Conservation (phyloP, 1,140 invertebrate genomes). For the Tenebrio molitor region DNA sequence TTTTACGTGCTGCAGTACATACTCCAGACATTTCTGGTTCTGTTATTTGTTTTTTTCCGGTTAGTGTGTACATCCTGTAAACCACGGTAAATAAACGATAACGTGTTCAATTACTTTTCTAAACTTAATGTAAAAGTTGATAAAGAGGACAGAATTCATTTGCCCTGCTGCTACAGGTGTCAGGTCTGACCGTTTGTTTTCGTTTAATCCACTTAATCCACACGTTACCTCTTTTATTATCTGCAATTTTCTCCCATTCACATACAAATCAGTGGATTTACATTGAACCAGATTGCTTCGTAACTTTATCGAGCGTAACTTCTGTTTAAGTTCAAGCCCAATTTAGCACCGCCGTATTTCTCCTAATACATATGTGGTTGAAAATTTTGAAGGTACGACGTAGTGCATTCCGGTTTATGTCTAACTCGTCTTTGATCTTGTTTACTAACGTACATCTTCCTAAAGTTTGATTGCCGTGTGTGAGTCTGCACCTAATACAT, state of each 20-base stretch:
- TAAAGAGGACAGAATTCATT: too few species aligned
- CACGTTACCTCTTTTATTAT: neutral
- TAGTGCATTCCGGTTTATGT: slow-evolving; percentile 11
- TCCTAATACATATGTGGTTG: neutral
- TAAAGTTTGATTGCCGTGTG: slow-evolving; percentile 32
- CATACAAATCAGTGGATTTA: slow-evolving; percentile 7
- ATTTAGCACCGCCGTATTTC: neutral
- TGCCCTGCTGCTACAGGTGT: too few species aligned
- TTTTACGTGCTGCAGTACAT: too few species aligned
- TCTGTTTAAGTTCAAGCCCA: neutral
- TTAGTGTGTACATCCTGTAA: too few species aligned
- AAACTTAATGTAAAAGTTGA: too few species aligned
- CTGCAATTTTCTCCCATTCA: neutral
- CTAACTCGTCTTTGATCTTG: slow-evolving; percentile 25
- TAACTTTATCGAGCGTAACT: slow-evolving; percentile 7
- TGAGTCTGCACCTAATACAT: slow-evolving; percentile 32
- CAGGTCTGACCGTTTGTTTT: too few species aligned
- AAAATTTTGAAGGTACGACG: neutral
- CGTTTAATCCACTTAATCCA: neutral
- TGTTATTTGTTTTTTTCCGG: too few species aligned
- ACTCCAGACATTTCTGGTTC: too few species aligned
- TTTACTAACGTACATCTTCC: slow-evolving; percentile 20
- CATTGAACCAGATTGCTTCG: neutral
- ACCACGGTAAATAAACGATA: too few species aligned
- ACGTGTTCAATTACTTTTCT: too few species aligned